Conservation (phyloP, 1,140 invertebrate genomes). For the Hetaerina americana region DNA sequence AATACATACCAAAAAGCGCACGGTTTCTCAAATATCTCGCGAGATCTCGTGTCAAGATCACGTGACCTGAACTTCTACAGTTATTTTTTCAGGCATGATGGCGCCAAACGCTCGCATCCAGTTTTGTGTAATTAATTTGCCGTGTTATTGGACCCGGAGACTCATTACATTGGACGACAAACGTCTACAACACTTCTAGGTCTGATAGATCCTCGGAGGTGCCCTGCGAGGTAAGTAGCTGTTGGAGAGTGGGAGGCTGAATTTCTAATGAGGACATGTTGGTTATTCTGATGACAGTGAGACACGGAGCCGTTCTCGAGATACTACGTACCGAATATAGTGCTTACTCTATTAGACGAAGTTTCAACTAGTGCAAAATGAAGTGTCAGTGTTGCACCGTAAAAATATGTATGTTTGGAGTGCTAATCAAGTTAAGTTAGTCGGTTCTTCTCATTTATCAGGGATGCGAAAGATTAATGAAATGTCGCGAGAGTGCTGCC, state of each 20-base stretch:
- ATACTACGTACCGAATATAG: neutral
- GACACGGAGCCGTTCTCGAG: slow-evolving; percentile 7
- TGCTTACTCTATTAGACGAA: neutral
- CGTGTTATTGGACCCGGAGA: slow-evolving; percentile 22
- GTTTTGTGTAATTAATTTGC: slow-evolving; percentile 32
- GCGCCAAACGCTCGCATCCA: slow-evolving; percentile 40
- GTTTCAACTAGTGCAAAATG: neutral
- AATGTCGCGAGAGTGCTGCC: slow-evolving; percentile 31
- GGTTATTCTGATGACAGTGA: slow-evolving; percentile 30
- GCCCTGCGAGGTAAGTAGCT: slow-evolving; percentile 23
- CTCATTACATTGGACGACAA: slow-evolving; percentile 11
- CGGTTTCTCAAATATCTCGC: slow-evolving; percentile 18
- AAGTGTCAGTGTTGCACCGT: neutral
- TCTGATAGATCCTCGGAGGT: slow-evolving; percentile 3
- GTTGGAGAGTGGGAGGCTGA: slow-evolving; percentile 20
- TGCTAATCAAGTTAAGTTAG: neutral
- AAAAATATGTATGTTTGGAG: neutral
- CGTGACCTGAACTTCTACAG: slow-evolving; percentile 36
- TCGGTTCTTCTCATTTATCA: slow-evolving; percentile 4
- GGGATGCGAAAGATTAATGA: slow-evolving; percentile 11
- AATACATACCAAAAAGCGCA: neutral
- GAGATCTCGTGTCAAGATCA: slow-evolving; percentile 30
- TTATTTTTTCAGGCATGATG: slow-evolving; percentile 44
- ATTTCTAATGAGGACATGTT: slow-evolving; percentile 42
- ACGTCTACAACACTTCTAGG: slow-evolving; percentile 11